phyloP scores from a whole-genome alignment of 2,888 invertebrate species.

The Drosophila paranaensis region DNA sequence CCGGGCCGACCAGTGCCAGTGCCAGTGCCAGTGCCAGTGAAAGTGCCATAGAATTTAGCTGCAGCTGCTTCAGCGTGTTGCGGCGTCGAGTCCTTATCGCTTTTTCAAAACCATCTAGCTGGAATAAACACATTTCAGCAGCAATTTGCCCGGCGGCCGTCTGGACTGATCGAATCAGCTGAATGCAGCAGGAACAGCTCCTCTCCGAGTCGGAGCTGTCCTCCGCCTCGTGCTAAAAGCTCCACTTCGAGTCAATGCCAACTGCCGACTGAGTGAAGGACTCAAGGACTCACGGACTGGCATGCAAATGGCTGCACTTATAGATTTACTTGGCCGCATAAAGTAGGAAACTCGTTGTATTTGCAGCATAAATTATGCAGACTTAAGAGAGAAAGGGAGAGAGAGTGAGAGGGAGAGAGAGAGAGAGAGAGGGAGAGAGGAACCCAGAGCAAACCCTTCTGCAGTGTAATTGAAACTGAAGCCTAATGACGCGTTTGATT shows the following conservation, averaged over 20 bases:
- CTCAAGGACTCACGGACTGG: background rate
- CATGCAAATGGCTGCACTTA: conserved; percentile 26
- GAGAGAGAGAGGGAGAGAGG: background rate
- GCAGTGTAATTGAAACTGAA: conserved; percentile 31
- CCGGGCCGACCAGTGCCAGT: background rate
- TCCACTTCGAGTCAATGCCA: conserved; percentile 2
- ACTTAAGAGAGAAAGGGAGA: background rate
- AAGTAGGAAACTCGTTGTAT: too few species aligned
- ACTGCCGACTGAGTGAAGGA: background rate
- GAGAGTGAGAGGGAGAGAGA: background rate
- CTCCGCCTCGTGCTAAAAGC: background rate
- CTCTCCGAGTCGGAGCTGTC: background rate
- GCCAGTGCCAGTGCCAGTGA: conserved; percentile 10
- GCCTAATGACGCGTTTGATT: conserved; percentile 56
- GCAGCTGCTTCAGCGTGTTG: conserved; percentile 34
- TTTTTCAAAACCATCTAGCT: conserved; percentile 68
- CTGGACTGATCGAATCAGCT: conserved; percentile 14
- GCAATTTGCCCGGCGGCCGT: conserved; percentile 32
- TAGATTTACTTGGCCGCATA: conserved; percentile 34
- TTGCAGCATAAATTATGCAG: too few species aligned
- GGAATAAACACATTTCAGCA: conserved; percentile 73
- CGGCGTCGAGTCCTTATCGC: conserved; percentile 60
- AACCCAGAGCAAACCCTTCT: background rate
- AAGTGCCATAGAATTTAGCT: conserved; percentile 55
- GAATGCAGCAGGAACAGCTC: conserved; percentile 3